A percentile compares a stretch with the other conserved stretches of the same genome.
These are phyloP conservation scores for Drosophila lacicola DNA, from an alignment of 2,888 invertebrate genomes.

Conservation along the genomic window DNA sequence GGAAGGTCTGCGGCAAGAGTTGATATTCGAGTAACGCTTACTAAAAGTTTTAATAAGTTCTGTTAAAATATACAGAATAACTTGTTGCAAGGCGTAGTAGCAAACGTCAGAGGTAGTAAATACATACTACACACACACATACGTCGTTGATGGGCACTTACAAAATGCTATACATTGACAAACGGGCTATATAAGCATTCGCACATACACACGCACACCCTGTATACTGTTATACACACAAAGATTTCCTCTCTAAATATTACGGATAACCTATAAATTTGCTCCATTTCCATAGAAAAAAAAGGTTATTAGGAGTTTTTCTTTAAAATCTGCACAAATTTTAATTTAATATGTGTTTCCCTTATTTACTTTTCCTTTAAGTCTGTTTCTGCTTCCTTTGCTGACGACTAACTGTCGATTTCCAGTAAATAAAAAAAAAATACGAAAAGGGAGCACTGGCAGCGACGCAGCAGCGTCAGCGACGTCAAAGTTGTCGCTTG, in stretches of 20 bases:
- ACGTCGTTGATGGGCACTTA: constrained; percentile 42
- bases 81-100: constrained; percentile 44
- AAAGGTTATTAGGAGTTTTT: constrained; percentile 11
- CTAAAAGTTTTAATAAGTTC: constrained; percentile 15
- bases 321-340: not conserved
- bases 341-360: constrained; percentile 6
- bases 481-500: constrained; percentile 42
- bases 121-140: not conserved
- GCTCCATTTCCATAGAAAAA: constrained; percentile 31
- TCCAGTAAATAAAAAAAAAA: constrained; percentile 35
- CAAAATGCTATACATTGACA: constrained; percentile 46
- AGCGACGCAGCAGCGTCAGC: constrained; percentile 19
- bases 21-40: constrained; percentile 14
- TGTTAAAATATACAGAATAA: constrained; percentile 13
- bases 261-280: constrained; percentile 19
- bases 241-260: constrained; percentile 13
- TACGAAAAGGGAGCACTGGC: constrained; percentile 51
- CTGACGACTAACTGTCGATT: constrained; percentile 46
- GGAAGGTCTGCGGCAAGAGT: constrained; percentile 32
- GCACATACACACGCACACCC: constrained; percentile 17
- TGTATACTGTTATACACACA: constrained; percentile 62
- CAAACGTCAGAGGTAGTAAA: constrained; percentile 15
- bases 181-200: constrained; percentile 24
- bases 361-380: constrained; percentile 19
- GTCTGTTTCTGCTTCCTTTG: constrained; percentile 20